Evolutionary conservation across 2,888 invertebrate genomes (phyloP).

Genomic region (Polydrusus pterygomalis): DNA sequence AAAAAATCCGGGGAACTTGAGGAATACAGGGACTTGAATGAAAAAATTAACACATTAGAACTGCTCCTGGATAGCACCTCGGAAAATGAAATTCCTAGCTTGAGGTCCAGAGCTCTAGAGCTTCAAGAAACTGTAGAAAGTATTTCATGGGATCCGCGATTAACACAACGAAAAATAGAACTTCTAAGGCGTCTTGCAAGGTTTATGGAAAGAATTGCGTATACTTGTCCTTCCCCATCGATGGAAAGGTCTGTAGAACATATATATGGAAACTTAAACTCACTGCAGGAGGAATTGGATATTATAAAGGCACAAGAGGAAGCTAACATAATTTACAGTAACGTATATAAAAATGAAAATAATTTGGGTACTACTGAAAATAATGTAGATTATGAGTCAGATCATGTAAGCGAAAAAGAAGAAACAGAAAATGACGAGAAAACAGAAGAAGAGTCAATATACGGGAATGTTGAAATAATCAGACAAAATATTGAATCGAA

Average conservation of each 20-base stretch:
- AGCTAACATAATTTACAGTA: not conserved
- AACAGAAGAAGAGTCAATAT: conserved; percentile 3
- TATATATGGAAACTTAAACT: conserved; percentile 26
- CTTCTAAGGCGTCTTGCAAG: conserved; percentile 12
- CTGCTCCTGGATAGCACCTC: conserved; percentile 33
- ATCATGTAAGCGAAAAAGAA: not conserved
- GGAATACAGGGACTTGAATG: conserved; percentile 28
- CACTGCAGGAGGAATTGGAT: conserved; percentile 17
- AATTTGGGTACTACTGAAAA: not conserved
- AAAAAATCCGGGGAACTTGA: conserved; percentile 33
- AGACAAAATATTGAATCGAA: conserved; percentile 5
- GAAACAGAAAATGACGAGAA: not conserved
- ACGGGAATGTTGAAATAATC: conserved; percentile 44
- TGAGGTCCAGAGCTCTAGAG: conserved; percentile 19
- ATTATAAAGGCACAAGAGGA: conserved; percentile 12
- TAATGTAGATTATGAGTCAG: conserved; percentile 14
- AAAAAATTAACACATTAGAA: conserved; percentile 37
- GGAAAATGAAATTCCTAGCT: conserved; percentile 14
- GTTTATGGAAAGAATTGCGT: conserved; percentile 17
- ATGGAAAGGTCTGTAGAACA: conserved; percentile 21
- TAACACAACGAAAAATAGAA: conserved; percentile 12
- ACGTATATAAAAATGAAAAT: not conserved
- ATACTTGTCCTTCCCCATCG: conserved; percentile 10
- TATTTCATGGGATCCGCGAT: conserved; percentile 14
- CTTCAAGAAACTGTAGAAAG: conserved; percentile 33